Evolutionary conservation across 2,797 vertebrate genomes (phyloP).

Genomic region (Dallia pectoralis): DNA sequence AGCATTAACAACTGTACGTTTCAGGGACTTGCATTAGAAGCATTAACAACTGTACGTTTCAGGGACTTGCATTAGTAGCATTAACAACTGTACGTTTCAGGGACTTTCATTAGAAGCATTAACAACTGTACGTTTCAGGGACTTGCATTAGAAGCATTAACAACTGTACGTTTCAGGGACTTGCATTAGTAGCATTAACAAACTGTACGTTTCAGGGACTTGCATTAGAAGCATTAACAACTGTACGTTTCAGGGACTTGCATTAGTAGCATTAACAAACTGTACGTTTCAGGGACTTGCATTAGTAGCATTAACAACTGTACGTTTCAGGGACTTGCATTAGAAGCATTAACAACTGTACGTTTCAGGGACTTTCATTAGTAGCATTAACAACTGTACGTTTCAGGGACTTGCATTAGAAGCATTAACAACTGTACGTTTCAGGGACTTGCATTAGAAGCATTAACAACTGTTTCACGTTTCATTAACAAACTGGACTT

Average conservation of each 20-base stretch:
- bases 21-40: neutral
- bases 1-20: neutral
- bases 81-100: neutral
- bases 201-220: no score
- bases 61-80: neutral
- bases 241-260: no score
- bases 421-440: neutral
- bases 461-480: neutral
- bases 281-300: no score
- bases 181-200: neutral
- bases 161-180: neutral
- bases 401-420: neutral
- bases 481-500: no score
- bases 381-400: neutral
- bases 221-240: neutral
- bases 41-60: neutral
- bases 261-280: neutral
- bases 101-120: neutral
- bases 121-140: neutral
- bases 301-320: neutral
- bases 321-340: no score
- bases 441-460: neutral
- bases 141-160: neutral
- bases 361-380: neutral
- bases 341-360: neutral